A percentile compares a stretch with the other conserved stretches of the same genome.
phyloP scores from a whole-genome alignment of 2,888 invertebrate genomes.

The Germaria angustata region DNA sequence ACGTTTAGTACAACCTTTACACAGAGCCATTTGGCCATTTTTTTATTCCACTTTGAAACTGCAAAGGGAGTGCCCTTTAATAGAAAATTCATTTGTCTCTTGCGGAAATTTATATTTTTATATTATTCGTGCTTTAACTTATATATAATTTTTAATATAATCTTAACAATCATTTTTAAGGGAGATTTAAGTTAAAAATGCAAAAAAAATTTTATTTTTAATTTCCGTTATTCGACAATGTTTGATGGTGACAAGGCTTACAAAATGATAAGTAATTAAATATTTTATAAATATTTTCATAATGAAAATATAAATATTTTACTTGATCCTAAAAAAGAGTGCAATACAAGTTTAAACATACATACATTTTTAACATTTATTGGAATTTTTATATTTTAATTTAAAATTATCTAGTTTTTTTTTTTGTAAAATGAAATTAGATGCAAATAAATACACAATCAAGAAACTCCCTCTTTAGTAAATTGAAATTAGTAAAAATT shows the following conservation, averaged over 20 bases:
- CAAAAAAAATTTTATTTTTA: too few relatives aligned
- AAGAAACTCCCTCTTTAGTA: constrained; percentile 45
- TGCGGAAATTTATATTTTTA: not conserved
- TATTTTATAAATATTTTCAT: constrained; percentile 8
- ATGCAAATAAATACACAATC: constrained; percentile 5
- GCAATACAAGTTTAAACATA: constrained; percentile 62
- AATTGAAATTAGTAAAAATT: constrained; percentile 60
- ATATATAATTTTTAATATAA: not conserved
- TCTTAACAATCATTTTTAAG: not conserved
- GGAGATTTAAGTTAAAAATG: not conserved
- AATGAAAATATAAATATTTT: constrained; percentile 27
- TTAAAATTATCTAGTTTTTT: not conserved
- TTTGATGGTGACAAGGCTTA: constrained; percentile 1
- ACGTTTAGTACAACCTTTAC: too few relatives aligned
- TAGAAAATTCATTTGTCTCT: not conserved
- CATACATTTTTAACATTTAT: constrained; percentile 26
- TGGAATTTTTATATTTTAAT: not conserved
- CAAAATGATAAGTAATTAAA: constrained; percentile 10
- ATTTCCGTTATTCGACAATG: not conserved
- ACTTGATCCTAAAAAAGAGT: constrained; percentile 65
- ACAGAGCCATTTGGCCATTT: too few relatives aligned
- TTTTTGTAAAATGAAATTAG: constrained; percentile 26
- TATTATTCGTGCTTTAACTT: not conserved
- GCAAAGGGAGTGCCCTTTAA: too few relatives aligned
- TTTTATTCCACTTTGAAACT: too few relatives aligned